Base-by-base conservation (phyloP, 2,113 vertebrate species). In the Peromyscus maniculatus region DNA sequence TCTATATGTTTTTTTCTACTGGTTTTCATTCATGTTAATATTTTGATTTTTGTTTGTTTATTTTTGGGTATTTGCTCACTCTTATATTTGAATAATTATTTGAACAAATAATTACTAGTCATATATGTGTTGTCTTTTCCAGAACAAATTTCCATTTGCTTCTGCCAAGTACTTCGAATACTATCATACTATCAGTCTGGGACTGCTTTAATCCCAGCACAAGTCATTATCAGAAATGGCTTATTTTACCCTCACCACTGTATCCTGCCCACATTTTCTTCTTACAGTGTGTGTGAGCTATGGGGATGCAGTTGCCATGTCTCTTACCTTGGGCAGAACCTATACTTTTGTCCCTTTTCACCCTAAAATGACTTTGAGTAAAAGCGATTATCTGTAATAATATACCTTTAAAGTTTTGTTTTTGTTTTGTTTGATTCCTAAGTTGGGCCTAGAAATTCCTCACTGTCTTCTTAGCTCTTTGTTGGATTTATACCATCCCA, bases 81-180 rank as follows among this genome's bases (percentile, higher is more conserved):
- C 24, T 91, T 69, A 55, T 89, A 89, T 86, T 94, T 92, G 43
- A 89, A 89, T 94, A 89, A 91, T 24, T 84, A 69, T 84, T 93
- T 88, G 19, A 71, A 69, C 26, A 46, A 71, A 21, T 39, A 59
- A 39, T 52, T 93, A 57, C 59, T 88, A 71, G 66, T 79, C 49
- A 95, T 96, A 39, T 8, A 7, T 95, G 78, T 91, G 52, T 26
- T 90, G 43, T 75, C 39, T 92, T 94, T 97, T 94, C 46, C 71
- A 94, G 69, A 91, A 88, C 75, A 91, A 82, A 71, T 79, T 95
- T 97, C 92, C 33, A 91, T 94, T 96, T 93, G 36, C 19, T 91
- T 97, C 79, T 95, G 33, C 43, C 26, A 88, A 72, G n/a, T 86
- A 4, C 72, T 5, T 78, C n/a, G 55, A 66, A 39, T 5, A 67